Evolutionary conservation across 2,888 invertebrate genomes (phyloP), one percentile per base, ranked within the genome.

Genomic region (Belgica antarctica): DNA sequence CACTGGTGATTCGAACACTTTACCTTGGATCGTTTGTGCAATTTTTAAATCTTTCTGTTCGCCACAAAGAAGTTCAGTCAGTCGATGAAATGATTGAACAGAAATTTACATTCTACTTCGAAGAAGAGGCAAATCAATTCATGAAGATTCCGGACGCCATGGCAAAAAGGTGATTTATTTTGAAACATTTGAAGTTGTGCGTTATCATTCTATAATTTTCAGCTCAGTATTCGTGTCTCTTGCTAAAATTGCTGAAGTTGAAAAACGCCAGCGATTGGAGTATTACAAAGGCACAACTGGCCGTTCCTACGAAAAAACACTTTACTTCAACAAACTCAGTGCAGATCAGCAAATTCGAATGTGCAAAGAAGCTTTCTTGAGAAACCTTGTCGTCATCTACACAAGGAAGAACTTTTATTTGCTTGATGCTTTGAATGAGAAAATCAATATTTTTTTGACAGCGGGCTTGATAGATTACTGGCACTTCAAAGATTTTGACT

Each of bases 381-480:
- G 41, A 12, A 24, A 12, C n/a, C 63, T 41, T 4, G 22, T 36
- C 12, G 63, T 63, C 0, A 63, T 63, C 8, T 63, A 36, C 19
- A 24, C 63, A 24, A 22, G 1, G 22, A 63, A 22, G 8, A 41
- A 63, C 15, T 63, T 41, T 22, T 63, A 17, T 24, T 15, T 63
- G 10, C 2, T 63, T 1, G 25, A 41, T 2, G 63, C 36, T 8
- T 36, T 63, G 15, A 41, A 63, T 12, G 22, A 22, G 4, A 36
- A 63, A 19, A 41, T 63, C 24, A 25, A 41, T 1, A 19, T 1
- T 1, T 8, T 66, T 1, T 15, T 27, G 28, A 19, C 46, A 8
- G 65, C 47, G 1, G 65, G 65, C 8, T 19, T 66, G 65, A 46
- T 66, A 19, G 65, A 66, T 15, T 47, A 41, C 19, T 66, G 65